Evolutionary conservation across 2,797 vertebrate species (phyloP), one percentile per base, ranked within the genome.

Genomic region (Leucoraja ocellata): DNA sequence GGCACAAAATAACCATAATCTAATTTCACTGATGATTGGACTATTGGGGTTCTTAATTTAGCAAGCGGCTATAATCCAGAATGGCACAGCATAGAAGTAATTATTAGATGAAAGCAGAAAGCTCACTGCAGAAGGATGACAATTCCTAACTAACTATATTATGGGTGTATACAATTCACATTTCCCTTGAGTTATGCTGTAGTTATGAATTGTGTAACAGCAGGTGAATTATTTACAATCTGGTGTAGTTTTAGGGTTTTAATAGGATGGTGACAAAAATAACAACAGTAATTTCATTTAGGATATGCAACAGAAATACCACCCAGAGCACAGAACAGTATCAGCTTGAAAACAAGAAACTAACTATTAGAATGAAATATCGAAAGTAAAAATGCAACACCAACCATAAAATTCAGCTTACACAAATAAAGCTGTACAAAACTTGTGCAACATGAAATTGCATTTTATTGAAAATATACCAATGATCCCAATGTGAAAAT

Each of bases 251-350:
- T 74, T 36, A 21, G 25, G 65, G 39, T 68, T 91, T 91, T 46
- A 91, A 91, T 25, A 18, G 39, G 32, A 91, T 86, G 83, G 83
- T 65, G 83, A 86, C 83, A 86, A n/a, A n/a, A 86, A 86, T 7
- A 3, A n/a, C 21, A 91, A 73, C 68, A 91, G 10, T 73, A 36
- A 73, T 73, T 91, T 39, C 32, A 73, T 39, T 91, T 91, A 46
- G 39, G 39, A 91, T 74, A 54, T 74, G 23, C 74, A 36, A 91
- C 68, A 13, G 68, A 91, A 91, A 21, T 91, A 74, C 32, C 36
- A 71, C 86, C 63, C 68, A 65, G 23, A 68, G 68, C n/a, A 91
- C 18, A 74, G 25, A 74, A 54, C 68, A 91, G 88, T 23, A 14
- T 91, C 88, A 91, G 3, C 13, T 74, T 91, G 90, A 46, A 91